A percentile compares a stretch with the other conserved stretches of the same genome.
Conservation (phyloP, 1,140 invertebrate species). For the Vanessa atalanta region DNA sequence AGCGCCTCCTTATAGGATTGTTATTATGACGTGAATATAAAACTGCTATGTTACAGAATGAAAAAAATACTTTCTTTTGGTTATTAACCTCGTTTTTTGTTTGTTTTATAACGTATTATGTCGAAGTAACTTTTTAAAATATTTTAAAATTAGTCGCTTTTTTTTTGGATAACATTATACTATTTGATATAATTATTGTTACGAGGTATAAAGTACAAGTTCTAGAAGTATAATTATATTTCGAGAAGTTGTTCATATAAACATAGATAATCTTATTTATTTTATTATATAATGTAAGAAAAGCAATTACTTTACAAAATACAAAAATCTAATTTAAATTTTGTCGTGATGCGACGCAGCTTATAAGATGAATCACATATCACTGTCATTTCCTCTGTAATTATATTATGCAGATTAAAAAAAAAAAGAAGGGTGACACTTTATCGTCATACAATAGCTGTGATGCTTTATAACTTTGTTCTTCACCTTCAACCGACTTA, state of each 20-base stretch:
- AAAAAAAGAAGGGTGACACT: background rate
- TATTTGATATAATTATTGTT: no score
- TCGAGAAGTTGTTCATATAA: no score
- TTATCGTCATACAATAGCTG: background rate
- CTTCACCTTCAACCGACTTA: no score
- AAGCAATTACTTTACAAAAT: background rate
- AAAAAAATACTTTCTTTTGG: background rate
- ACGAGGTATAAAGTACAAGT: no score
- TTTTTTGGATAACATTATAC: no score
- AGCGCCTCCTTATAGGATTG: slow-evolving; percentile 53
- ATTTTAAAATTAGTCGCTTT: no score
- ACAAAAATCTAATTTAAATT: background rate
- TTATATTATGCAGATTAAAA: background rate
- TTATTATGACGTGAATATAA: slow-evolving; percentile 46
- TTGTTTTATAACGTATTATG: background rate
- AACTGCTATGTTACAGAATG: slow-evolving; percentile 28
- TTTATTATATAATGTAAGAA: no score
- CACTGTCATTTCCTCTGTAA: background rate
- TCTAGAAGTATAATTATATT: no score
- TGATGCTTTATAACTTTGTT: background rate
- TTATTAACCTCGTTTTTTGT: background rate
- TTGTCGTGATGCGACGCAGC: background rate
- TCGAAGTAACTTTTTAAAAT: no score
- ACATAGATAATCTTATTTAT: no score
- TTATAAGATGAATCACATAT: background rate